Evolutionary conservation across 2,797 vertebrate genomes (phyloP).

Genomic region (Todus mexicanus): DNA sequence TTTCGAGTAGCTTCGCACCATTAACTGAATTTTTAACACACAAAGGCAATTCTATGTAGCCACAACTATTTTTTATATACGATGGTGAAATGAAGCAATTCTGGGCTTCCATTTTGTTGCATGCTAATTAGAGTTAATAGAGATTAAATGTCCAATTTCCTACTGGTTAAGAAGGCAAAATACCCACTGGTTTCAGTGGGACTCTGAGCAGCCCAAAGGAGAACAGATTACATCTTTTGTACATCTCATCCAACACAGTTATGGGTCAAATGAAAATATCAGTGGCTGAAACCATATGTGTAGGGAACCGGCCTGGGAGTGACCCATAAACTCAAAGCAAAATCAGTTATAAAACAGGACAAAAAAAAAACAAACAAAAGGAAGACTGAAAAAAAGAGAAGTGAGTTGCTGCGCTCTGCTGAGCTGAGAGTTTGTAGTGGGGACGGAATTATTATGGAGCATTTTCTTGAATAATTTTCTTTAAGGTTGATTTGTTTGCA

Average conservation of each 20-base stretch:
- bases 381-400: background rate
- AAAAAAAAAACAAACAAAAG: background rate
- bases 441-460: background rate
- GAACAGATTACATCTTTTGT: background rate
- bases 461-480: background rate
- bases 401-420: background rate
- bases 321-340: background rate
- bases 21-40: background rate
- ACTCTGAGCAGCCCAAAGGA: background rate
- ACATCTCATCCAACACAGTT: background rate
- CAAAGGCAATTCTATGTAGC: background rate
- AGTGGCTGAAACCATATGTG: background rate
- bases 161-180: conserved; percentile 13
- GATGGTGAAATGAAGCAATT: background rate
- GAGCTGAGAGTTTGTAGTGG: background rate
- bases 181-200: background rate
- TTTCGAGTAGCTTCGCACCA: background rate
- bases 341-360: background rate
- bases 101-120: background rate
- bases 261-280: background rate
- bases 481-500: background rate
- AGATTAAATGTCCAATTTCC: conserved; percentile 26
- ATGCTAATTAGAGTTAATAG: conserved; percentile 33
- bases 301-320: background rate
- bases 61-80: background rate